Percentiles rank a stretch among this genome's conserved stretches.
These are phyloP conservation scores for Gambusia yucatana DNA, from an alignment of 2,797 vertebrate species.

Conservation along the genomic window DNA sequence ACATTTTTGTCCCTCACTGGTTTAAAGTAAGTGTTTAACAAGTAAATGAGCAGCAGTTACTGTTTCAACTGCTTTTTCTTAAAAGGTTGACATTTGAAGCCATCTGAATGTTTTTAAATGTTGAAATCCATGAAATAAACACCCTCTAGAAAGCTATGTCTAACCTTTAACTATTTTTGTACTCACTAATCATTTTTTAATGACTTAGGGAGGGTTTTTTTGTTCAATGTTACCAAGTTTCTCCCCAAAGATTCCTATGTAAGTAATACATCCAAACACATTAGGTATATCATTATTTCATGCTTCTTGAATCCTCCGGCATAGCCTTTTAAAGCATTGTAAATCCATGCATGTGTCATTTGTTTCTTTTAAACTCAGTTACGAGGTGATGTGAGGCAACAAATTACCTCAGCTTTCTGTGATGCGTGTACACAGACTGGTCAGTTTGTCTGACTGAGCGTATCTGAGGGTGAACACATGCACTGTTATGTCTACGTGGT, in stretches of 20 bases:
- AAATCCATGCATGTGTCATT: conserved; percentile 69
- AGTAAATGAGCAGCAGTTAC: conserved; percentile 17
- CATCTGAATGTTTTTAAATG: conserved; percentile 14
- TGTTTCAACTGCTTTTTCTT: conserved; percentile 20
- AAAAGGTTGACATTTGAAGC: conserved; percentile 15
- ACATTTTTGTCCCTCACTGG: conserved; percentile 9
- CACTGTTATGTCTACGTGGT: conserved; percentile 28
- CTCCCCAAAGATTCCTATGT: conserved; percentile 12
- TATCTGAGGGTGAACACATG: conserved; percentile 52
- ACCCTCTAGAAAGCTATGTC: conserved; percentile 8
- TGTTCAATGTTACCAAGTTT: conserved; percentile 1
- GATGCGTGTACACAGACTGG: conserved; percentile 57
- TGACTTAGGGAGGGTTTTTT: conserved; percentile 7
- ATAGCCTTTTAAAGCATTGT: conserved; percentile 73
- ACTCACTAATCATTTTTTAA: conserved; percentile 26
- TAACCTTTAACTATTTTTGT: conserved; percentile 14
- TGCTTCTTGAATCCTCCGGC: conserved; percentile 35
- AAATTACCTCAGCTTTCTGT: conserved; percentile 78
- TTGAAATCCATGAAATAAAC: conserved; percentile 22
- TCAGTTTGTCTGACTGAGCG: conserved; percentile 59
- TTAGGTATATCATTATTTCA: conserved; percentile 43
- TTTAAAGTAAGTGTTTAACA: conserved; percentile 22
- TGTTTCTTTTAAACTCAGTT: conserved; percentile 73
- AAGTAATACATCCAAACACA: conserved; percentile 37
- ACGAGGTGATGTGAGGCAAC: conserved; percentile 73